These are phyloP conservation scores for Setophaga petechia DNA, from an alignment of 2,113 vertebrate genomes.

Conservation along the genomic window DNA sequence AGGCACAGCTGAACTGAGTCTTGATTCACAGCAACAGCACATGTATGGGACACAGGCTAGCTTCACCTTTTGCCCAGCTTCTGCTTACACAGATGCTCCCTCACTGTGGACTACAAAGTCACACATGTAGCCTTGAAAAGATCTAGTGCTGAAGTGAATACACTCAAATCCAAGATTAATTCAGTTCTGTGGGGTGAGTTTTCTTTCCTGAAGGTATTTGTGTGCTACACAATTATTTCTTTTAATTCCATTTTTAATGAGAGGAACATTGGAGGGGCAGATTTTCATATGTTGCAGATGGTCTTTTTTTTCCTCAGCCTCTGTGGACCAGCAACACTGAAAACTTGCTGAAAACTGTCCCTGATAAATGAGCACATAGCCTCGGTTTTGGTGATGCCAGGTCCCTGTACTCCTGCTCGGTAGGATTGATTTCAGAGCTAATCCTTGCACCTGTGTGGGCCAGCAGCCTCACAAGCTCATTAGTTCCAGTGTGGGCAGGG, in stretches of 20 bases:
- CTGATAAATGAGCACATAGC: not conserved
- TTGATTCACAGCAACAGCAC: not conserved
- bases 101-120: not conserved
- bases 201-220: not conserved
- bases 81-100: not conserved
- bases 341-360: slow-evolving; percentile 12
- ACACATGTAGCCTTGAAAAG: not conserved
- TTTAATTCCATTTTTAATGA: not conserved
- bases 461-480: not conserved
- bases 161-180: not conserved
- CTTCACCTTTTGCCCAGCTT: not conserved
- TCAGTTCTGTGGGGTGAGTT: not conserved
- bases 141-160: not conserved
- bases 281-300: not conserved
- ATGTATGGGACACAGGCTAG: not conserved
- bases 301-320: not conserved
- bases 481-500: not conserved
- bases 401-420: not conserved
- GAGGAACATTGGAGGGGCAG: not conserved
- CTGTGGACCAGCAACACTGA: not conserved
- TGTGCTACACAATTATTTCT: not conserved
- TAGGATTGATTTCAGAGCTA: slow-evolving; percentile 9
- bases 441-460: slow-evolving; percentile 18
- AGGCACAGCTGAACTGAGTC: not conserved
- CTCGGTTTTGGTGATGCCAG: not conserved